Base-by-base conservation (phyloP, 2,888 invertebrate genomes). In the Volucella inflata region DNA sequence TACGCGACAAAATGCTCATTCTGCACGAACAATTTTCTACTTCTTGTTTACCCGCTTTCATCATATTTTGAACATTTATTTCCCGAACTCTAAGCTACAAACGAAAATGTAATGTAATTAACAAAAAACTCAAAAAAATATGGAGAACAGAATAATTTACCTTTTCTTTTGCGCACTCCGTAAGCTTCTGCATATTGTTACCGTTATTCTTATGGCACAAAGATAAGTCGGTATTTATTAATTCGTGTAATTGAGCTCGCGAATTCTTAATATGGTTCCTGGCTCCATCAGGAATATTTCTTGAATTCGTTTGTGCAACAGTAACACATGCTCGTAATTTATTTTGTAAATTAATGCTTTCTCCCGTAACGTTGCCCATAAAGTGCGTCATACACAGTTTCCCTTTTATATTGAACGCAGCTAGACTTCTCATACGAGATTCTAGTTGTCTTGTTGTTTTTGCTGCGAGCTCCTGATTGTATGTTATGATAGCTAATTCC, bases 361-460 rank as follows among this genome's bases (percentile, higher is more conserved):
- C 84, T 10, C 8, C 21, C 12, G 84, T 80, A 11, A 84, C 80
- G 55, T 84, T 84, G 1, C 12, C 70, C 14, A 84, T 76, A 60
- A 60, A 84, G 70, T 80, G 79, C 21, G 79, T 75, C 53, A 80
- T 55, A 36, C 84, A 84, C 9, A 84, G 40, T 46, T 79, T 84
- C 1, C 64, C 51, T 30, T 84, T 84, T 4, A 71, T 38, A 42
- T 80, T 64, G 8, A 84, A 70, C 1, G 70, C 64, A 8, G 60
- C 84, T 8, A 42, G 17, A 38, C 84, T 84, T 21, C 80, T 50
- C 50, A 84, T 65, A 9, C 80, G 74, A 9, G 84, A 70, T 48
- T 84, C 84, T 2, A 84, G 17, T 55, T 80, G 68, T 40, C 84
- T 59, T 6, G 36, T 48, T n/a, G 40, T 38, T 51, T 71, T 84